phyloP scores from a whole-genome alignment of 2,113 vertebrate genomes.

The Sardina pilchardus region DNA sequence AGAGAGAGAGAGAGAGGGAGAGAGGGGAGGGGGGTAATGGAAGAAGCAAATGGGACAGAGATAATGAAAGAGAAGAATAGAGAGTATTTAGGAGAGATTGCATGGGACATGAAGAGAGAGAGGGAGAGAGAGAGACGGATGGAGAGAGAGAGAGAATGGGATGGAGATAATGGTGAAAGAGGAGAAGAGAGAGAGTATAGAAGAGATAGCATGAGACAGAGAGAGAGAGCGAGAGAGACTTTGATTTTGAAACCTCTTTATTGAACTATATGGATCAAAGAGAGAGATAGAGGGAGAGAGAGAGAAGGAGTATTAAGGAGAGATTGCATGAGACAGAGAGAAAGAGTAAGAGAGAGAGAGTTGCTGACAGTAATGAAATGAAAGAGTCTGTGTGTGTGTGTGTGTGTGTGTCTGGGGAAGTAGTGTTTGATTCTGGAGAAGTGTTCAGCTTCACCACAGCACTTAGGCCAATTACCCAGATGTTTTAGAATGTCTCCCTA shows the following conservation, averaged over 20 bases:
- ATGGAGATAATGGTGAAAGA: not conserved
- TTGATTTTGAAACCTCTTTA: too few relatives aligned
- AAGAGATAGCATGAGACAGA: not conserved
- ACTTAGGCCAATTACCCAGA: not conserved
- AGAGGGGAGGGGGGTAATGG: not conserved
- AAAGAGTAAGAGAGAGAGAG: not conserved
- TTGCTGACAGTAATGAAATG: conserved; percentile 11
- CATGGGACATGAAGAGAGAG: not conserved
- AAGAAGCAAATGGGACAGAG: not conserved
- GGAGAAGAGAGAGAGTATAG: not conserved
- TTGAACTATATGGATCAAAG: too few relatives aligned
- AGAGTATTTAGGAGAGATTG: not conserved
- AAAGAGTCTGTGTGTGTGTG: not conserved
- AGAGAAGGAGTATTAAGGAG: not conserved
- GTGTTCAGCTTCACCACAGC: not conserved
- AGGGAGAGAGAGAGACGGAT: too few relatives aligned
- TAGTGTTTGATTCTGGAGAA: not conserved
- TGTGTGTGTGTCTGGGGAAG: not conserved
- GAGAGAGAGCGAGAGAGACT: not conserved
- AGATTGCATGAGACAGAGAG: not conserved
- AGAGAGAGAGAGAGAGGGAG: not conserved
- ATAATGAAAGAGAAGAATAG: not conserved
- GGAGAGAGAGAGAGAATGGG: not conserved
- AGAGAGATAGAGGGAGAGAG: not conserved
- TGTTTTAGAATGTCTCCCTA: conserved; percentile 9